Evolutionary conservation across 2,113 vertebrate species (phyloP).

Genomic region (Alligator mississippiensis): DNA sequence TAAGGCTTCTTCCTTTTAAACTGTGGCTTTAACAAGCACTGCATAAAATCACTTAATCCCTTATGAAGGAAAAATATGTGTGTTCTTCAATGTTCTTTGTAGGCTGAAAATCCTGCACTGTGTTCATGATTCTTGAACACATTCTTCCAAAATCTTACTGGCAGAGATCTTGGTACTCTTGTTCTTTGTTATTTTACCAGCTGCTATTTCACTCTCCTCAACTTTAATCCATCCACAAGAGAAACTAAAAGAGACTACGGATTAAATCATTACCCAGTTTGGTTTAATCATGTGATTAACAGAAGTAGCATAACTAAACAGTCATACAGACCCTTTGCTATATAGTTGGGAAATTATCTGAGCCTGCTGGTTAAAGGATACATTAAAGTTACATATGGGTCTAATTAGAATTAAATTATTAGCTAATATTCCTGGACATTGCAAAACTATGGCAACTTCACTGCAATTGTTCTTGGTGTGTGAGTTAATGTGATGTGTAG

Average conservation of each 20-base stretch:
- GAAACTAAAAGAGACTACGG: not conserved
- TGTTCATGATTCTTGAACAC: not conserved
- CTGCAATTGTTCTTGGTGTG: not conserved
- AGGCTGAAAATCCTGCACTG: not conserved
- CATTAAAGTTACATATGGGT: not conserved
- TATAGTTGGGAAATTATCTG: not conserved
- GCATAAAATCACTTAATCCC: slow-evolving; percentile 14
- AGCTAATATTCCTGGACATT: not conserved
- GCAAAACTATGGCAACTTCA: not conserved
- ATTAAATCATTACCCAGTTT: not conserved
- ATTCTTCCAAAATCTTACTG: not conserved
- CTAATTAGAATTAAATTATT: not conserved
- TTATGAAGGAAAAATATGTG: slow-evolving; percentile 14
- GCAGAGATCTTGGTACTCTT: not conserved
- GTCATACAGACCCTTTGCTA: not conserved
- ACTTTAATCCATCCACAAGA: not conserved
- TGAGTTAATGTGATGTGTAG: not conserved
- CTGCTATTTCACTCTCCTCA: not conserved
- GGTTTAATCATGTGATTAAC: not conserved
- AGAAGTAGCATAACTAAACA: not conserved
- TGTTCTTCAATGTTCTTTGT: slow-evolving; percentile 21
- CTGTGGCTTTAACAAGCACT: slow-evolving; percentile 24
- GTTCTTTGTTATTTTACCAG: not conserved
- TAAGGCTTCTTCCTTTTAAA: not conserved
- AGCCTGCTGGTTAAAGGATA: not conserved